Percentiles rank a stretch among this genome's conserved stretches.
Conservation (phyloP, 2,113 vertebrate genomes). For the Ailurus styani region DNA sequence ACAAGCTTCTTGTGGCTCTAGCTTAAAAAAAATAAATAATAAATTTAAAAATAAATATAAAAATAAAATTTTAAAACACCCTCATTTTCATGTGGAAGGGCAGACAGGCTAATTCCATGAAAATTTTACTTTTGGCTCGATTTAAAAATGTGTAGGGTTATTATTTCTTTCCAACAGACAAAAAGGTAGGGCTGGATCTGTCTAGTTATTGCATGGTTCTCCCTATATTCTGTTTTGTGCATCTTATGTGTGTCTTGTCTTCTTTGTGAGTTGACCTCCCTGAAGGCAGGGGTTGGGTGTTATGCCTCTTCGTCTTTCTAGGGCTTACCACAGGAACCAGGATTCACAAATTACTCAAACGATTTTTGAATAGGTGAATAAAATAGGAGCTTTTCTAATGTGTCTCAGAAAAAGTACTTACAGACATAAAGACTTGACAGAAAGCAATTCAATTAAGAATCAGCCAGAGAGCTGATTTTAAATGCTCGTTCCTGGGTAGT, state of each 20-base stretch:
- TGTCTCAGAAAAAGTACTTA: background rate
- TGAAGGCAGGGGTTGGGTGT: background rate
- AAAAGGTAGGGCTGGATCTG: background rate
- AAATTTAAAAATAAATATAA: background rate
- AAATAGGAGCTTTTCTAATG: background rate
- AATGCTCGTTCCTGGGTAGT: background rate
- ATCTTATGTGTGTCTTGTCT: background rate
- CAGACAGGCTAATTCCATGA: background rate
- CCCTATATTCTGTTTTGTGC: background rate
- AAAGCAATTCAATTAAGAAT: background rate
- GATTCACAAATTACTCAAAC: background rate
- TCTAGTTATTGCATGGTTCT: background rate
- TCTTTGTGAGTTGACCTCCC: background rate
- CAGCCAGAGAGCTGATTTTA: background rate
- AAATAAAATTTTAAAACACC: background rate
- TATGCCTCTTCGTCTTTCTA: background rate
- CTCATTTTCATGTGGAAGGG: background rate
- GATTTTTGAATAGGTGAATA: background rate
- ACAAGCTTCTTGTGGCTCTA: background rate
- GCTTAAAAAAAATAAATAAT: background rate
- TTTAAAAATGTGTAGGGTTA: background rate
- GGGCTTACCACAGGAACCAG: background rate
- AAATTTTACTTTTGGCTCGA: background rate
- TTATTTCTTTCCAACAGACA: background rate
- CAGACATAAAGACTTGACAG: background rate